Evolutionary conservation across 2,797 vertebrate genomes (phyloP).

Genomic region (Rhynchonycteris naso): DNA sequence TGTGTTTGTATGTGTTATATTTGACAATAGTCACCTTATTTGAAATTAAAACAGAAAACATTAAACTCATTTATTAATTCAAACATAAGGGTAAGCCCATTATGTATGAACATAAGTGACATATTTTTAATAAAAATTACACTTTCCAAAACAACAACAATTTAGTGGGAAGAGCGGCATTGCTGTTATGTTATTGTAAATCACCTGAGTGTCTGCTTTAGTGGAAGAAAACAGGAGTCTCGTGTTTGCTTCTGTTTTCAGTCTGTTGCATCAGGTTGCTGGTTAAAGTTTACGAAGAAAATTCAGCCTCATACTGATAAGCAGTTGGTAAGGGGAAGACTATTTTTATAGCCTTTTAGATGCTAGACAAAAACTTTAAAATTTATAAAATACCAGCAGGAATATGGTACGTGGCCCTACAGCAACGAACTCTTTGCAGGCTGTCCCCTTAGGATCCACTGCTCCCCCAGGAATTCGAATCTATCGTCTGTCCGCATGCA

Average conservation of each 20-base stretch:
- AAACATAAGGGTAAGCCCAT: neutral
- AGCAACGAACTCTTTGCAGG: neutral
- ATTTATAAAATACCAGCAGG: neutral
- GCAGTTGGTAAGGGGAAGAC: neutral
- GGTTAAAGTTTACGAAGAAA: neutral
- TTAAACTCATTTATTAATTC: neutral
- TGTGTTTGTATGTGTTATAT: neutral
- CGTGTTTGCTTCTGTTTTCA: neutral
- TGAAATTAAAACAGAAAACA: neutral
- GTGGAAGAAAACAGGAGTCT: neutral
- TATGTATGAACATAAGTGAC: neutral
- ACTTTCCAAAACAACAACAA: neutral
- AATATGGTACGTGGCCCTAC: neutral
- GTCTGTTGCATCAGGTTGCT: neutral
- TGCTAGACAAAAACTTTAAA: neutral
- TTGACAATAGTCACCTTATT: neutral
- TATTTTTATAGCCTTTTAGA: neutral
- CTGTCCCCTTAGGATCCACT: accelerated
- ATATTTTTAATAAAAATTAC: neutral
- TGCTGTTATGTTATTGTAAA: neutral
- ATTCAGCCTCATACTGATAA: neutral
- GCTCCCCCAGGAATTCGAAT: neutral
- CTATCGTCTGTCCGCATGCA: too few species aligned
- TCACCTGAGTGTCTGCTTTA: neutral
- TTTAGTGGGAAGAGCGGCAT: neutral